Percentiles rank a stretch among this genome's conserved stretches.
These are phyloP conservation scores for Apaloderma vittatum DNA, from an alignment of 2,113 vertebrate species.

Conservation along the genomic window DNA sequence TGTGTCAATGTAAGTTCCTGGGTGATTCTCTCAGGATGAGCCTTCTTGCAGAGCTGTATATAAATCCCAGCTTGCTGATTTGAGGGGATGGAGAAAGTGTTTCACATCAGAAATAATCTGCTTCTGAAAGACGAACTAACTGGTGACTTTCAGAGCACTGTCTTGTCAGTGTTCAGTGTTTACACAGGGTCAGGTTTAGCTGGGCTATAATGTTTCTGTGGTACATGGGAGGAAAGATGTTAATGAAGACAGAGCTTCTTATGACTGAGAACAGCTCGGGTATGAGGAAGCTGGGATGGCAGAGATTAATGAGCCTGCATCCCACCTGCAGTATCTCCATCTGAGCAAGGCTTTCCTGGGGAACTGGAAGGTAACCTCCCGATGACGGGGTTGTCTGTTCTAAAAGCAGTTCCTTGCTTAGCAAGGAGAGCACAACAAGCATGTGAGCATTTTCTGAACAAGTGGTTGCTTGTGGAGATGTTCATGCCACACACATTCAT, in stretches of 20 bases:
- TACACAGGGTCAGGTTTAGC: neutral
- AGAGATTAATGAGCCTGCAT: neutral
- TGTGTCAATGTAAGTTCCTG: neutral
- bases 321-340: neutral
- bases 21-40: neutral
- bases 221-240: neutral
- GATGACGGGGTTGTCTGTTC: neutral
- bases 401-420: neutral
- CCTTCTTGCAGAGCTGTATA: neutral
- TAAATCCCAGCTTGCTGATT: neutral
- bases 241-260: neutral
- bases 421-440: neutral
- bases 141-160: neutral
- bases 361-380: neutral
- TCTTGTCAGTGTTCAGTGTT: neutral
- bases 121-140: neutral
- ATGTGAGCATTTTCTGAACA: neutral
- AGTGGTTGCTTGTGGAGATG: neutral
- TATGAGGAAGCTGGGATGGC: neutral
- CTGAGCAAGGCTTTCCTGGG: neutral
- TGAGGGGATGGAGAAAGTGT: neutral
- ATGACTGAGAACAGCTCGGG: neutral
- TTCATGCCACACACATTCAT: neutral
- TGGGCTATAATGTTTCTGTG: neutral
- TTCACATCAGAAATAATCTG: neutral